These are phyloP conservation scores for Encarsia formosa DNA, from an alignment of 2,888 invertebrate genomes.

Conservation along the genomic window DNA sequence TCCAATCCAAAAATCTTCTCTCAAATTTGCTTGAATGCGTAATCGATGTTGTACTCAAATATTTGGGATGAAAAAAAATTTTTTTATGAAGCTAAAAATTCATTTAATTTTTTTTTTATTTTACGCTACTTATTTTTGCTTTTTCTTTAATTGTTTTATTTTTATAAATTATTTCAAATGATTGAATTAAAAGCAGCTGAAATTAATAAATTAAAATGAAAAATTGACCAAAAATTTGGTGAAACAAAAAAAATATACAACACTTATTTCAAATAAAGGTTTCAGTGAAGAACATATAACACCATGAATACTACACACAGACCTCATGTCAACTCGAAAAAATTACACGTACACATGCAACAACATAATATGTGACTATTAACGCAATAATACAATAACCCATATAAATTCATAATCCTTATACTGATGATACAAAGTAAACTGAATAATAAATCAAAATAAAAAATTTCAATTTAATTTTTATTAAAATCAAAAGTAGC, in stretches of 20 bases:
- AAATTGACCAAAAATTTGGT: not conserved
- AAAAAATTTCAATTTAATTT: no score
- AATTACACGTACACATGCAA: slow-evolving; percentile 19
- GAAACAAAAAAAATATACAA: slow-evolving; percentile 7
- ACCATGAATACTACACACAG: slow-evolving; percentile 6
- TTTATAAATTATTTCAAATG: slow-evolving; percentile 2
- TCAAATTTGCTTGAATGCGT: slow-evolving; percentile 15
- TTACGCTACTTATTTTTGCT: slow-evolving; percentile 11
- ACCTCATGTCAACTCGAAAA: slow-evolving; percentile 17
- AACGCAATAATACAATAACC: slow-evolving; percentile 9
- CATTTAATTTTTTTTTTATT: slow-evolving; percentile 15
- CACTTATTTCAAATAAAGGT: no score
- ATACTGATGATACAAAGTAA: no score
- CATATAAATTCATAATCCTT: no score
- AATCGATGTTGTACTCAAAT: slow-evolving; percentile 28
- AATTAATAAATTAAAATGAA: slow-evolving; percentile 4
- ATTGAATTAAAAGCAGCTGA: slow-evolving; percentile 1
- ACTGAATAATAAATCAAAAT: no score
- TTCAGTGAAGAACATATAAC: slow-evolving; percentile 7
- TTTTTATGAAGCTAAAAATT: slow-evolving; percentile 16
- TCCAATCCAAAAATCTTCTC: slow-evolving; percentile 3
- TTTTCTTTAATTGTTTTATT: slow-evolving; percentile 12
- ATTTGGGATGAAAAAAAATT: slow-evolving; percentile 11
- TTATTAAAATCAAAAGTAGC: no score
- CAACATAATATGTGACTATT: slow-evolving; percentile 3